These are phyloP conservation scores for Brachionus koreanus DNA, from an alignment of 1,140 invertebrate genomes.

Conservation along the genomic window DNA sequence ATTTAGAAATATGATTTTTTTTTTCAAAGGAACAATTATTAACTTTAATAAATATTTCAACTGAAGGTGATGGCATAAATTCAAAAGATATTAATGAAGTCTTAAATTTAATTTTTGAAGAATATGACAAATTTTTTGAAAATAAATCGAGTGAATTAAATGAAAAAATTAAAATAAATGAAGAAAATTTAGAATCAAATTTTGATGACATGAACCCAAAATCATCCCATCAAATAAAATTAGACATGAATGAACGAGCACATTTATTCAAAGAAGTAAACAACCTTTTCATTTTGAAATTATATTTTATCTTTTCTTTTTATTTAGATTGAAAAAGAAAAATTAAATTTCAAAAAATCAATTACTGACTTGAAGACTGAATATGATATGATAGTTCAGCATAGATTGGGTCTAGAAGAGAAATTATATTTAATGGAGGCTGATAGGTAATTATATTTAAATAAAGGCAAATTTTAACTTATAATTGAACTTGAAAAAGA, in stretches of 20 bases:
- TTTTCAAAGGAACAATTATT: slow-evolving; percentile 20
- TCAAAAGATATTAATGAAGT: background rate
- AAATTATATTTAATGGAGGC: slow-evolving; percentile 24
- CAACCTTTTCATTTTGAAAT: background rate
- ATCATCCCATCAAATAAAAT: background rate
- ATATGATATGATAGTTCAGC: slow-evolving; percentile 43
- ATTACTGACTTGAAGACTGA: background rate
- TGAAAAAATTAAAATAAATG: background rate
- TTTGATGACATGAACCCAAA: background rate
- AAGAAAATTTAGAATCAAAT: background rate
- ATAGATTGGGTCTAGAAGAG: slow-evolving; percentile 31
- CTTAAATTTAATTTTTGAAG: background rate
- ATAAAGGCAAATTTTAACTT: background rate
- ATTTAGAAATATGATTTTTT: background rate
- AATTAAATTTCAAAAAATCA: slow-evolving; percentile 22
- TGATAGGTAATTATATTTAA: background rate
- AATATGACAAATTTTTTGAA: slow-evolving; percentile 29
- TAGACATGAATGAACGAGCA: background rate
- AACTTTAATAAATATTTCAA: slow-evolving; percentile 34
- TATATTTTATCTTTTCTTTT: background rate
- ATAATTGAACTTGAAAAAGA: too few species aligned
- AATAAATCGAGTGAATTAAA: background rate
- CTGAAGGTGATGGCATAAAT: slow-evolving; percentile 14
- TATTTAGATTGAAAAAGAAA: slow-evolving; percentile 24
- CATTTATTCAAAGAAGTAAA: slow-evolving; percentile 15